phyloP scores from a whole-genome alignment of 1,140 invertebrate species.

The Drosophila gunungcola region DNA sequence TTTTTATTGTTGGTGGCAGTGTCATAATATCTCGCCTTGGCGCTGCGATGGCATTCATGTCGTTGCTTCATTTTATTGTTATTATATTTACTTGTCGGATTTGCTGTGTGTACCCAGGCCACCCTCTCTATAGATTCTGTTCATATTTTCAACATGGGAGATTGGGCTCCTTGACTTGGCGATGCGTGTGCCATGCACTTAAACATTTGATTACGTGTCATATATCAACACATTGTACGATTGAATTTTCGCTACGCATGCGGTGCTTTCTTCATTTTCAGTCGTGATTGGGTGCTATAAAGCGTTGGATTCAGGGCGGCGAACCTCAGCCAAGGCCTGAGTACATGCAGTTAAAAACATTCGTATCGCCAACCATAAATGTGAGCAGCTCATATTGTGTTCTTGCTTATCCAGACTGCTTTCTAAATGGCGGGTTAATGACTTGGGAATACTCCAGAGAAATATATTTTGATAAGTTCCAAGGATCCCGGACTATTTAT shows the following conservation, averaged over 20 bases:
- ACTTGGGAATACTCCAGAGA: constrained; percentile 28
- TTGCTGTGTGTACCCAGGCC: constrained; percentile 44
- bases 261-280: constrained; percentile 10
- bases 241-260: constrained; percentile 65
- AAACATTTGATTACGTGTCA: constrained; percentile 81
- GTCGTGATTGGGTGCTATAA: constrained; percentile 64
- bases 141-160: constrained; percentile 17
- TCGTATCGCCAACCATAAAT: constrained; percentile 44
- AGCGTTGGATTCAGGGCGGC: constrained; percentile 8
- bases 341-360: constrained; percentile 46
- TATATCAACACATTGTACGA: constrained; percentile 79
- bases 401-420: constrained; percentile 41
- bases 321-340: constrained; percentile 21
- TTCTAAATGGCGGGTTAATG: constrained; percentile 39
- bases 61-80: constrained; percentile 79
- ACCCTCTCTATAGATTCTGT: constrained; percentile 23
- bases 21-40: constrained; percentile 78
- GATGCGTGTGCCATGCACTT: constrained; percentile 77
- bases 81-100: constrained; percentile 83
- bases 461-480: constrained; percentile 31
- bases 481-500: constrained; percentile 6
- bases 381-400: constrained; percentile 45
- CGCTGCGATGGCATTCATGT: constrained; percentile 61
- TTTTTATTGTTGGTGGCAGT: constrained; percentile 66
- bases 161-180: constrained; percentile 13